A percentile compares a stretch with the other conserved stretches of the same genome.
phyloP scores from a whole-genome alignment of 1,140 invertebrate genomes.

The Medauroidea extradentata region DNA sequence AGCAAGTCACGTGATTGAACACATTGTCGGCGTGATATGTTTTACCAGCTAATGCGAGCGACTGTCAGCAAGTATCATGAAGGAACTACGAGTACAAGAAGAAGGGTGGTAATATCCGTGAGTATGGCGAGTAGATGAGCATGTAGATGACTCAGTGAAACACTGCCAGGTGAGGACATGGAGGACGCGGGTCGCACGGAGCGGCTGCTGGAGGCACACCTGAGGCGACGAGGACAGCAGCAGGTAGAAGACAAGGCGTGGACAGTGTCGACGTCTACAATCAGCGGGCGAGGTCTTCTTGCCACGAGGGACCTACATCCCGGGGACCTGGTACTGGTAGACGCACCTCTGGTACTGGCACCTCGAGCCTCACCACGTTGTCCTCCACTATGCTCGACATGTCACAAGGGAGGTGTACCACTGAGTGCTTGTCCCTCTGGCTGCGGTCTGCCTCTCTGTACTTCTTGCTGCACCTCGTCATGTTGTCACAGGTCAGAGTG shows the following conservation, averaged over 20 bases:
- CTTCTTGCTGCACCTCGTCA: slow-evolving; percentile 50
- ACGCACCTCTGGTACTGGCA: slow-evolving; percentile 59
- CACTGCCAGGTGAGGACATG: too few relatives aligned
- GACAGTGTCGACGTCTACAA: slow-evolving; percentile 46
- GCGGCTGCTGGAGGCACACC: slow-evolving; percentile 24
- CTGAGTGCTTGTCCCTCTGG: slow-evolving; percentile 48
- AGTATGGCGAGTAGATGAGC: too few relatives aligned
- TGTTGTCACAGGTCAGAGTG: slow-evolving; percentile 43
- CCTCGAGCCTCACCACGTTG: slow-evolving; percentile 45
- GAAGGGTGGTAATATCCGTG: too few relatives aligned
- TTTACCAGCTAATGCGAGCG: too few relatives aligned
- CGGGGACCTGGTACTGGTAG: slow-evolving; percentile 63
- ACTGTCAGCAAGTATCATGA: too few relatives aligned
- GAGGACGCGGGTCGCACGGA: slow-evolving; percentile 10
- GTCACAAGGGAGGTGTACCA: slow-evolving; percentile 32
- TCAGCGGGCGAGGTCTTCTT: slow-evolving; percentile 61
- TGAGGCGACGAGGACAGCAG: slow-evolving; percentile 18
- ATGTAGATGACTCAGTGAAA: too few relatives aligned
- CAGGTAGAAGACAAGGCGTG: slow-evolving; percentile 20
- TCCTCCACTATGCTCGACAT: slow-evolving; percentile 51
- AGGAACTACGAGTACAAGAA: too few relatives aligned
- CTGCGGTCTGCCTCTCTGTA: slow-evolving; percentile 57
- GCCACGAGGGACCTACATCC: slow-evolving; percentile 55
- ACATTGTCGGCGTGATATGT: too few relatives aligned
- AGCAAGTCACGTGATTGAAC: too few relatives aligned